Conservation (phyloP, 1,140 invertebrate species). For the Hyles euphorbiae region DNA sequence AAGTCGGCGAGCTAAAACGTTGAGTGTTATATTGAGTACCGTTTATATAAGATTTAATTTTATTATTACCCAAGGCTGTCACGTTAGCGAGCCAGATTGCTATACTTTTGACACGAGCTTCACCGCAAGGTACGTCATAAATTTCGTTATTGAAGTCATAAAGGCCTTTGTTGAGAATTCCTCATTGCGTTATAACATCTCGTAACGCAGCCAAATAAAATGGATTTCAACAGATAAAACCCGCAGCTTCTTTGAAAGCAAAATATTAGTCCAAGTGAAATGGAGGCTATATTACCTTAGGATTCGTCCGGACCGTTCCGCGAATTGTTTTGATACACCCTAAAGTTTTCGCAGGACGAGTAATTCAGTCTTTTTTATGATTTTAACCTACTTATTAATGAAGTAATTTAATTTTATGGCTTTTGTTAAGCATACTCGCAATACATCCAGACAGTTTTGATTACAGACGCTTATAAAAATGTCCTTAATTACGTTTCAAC, state of each 20-base stretch:
- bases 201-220: conserved; percentile 24
- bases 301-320: background rate
- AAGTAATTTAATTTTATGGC: too few relatives aligned
- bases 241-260: conserved; percentile 21
- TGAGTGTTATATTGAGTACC: background rate
- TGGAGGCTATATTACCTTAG: conserved; percentile 22
- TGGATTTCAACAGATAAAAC: conserved; percentile 25
- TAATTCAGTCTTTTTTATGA: too few relatives aligned
- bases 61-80: conserved; percentile 13
- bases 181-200: conserved; percentile 32
- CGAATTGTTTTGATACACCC: too few relatives aligned
- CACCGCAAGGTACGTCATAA: conserved; percentile 52
- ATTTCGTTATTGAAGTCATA: conserved; percentile 57
- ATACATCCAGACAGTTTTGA: too few relatives aligned
- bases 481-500: too few relatives aligned
- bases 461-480: too few relatives aligned
- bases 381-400: too few relatives aligned
- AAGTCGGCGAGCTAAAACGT: too few relatives aligned
- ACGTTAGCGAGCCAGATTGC: conserved; percentile 13
- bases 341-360: too few relatives aligned
- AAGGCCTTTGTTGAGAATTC: conserved; percentile 57
- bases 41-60: conserved; percentile 14
- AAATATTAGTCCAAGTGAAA: conserved; percentile 28
- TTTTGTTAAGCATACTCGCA: too few relatives aligned
- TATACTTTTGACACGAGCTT: conserved; percentile 53